Conservation (phyloP, 2,797 vertebrate genomes). For the Schizopygopsis malacanthus region DNA sequence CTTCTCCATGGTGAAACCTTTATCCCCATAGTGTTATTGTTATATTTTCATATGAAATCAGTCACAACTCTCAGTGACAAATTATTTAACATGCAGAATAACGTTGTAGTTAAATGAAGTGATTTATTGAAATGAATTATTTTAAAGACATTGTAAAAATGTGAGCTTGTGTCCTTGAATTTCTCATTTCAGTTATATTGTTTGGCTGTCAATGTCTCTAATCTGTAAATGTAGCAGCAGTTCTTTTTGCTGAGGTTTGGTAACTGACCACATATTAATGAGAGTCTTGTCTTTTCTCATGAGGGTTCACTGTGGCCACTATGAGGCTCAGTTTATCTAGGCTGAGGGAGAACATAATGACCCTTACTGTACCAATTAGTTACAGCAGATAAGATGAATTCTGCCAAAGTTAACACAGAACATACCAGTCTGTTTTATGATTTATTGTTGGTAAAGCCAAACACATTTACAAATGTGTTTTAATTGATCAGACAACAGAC, state of each 20-base stretch:
- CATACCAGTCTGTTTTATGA: neutral
- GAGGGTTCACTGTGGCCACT: neutral
- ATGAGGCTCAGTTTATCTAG: neutral
- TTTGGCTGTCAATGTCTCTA: neutral
- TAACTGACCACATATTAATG: slow-evolving; percentile 3
- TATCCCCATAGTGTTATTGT: too few relatives aligned
- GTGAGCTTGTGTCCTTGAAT: neutral
- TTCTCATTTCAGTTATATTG: neutral
- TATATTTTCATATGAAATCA: too few relatives aligned
- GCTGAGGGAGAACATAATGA: slow-evolving; percentile 3
- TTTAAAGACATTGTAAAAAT: neutral
- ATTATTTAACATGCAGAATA: too few relatives aligned
- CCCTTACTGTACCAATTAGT: slow-evolving; percentile 2
- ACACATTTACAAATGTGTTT: neutral
- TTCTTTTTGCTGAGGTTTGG: neutral
- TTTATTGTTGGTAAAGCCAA: neutral
- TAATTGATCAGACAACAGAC: neutral
- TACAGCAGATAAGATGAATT: neutral
- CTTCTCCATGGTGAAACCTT: too few relatives aligned
- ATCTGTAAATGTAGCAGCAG: neutral
- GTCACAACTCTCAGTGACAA: too few relatives aligned
- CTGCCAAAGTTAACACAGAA: neutral
- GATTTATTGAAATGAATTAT: neutral
- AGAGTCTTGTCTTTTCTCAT: slow-evolving; percentile 5
- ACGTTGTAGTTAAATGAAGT: neutral